Evolutionary conservation across 2,113 vertebrate species (phyloP).

Genomic region (Cygnus buccinator): DNA sequence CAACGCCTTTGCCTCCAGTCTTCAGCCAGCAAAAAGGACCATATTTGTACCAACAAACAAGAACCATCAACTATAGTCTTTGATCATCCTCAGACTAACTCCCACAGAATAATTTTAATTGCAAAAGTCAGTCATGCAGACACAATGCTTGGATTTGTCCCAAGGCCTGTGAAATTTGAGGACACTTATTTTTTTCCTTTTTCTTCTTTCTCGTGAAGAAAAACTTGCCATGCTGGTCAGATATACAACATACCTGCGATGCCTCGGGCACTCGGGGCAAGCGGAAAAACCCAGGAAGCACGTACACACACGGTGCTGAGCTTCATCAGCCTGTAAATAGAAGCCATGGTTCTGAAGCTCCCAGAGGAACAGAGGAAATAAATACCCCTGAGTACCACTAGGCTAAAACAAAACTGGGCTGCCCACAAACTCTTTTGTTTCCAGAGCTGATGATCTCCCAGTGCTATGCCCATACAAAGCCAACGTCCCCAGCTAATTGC

Average conservation of each 20-base stretch:
- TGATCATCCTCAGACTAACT: background rate
- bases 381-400: background rate
- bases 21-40: background rate
- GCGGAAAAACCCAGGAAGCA: constrained; percentile 3
- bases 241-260: background rate
- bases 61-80: background rate
- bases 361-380: background rate
- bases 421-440: background rate
- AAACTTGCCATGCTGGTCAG: background rate
- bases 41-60: accelerated
- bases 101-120: background rate
- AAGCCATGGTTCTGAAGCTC: background rate
- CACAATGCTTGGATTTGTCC: background rate
- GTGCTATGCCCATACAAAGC: background rate
- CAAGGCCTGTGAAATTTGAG: background rate
- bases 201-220: background rate
- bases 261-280: background rate
- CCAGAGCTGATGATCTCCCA: background rate
- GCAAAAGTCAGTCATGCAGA: background rate
- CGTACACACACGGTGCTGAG: accelerated
- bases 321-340: background rate
- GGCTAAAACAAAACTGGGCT: background rate
- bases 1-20: background rate
- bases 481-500: background rate
- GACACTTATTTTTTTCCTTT: accelerated